Evolutionary conservation across 2,888 invertebrate species (phyloP).

Genomic region (Saturnia pavonia): DNA sequence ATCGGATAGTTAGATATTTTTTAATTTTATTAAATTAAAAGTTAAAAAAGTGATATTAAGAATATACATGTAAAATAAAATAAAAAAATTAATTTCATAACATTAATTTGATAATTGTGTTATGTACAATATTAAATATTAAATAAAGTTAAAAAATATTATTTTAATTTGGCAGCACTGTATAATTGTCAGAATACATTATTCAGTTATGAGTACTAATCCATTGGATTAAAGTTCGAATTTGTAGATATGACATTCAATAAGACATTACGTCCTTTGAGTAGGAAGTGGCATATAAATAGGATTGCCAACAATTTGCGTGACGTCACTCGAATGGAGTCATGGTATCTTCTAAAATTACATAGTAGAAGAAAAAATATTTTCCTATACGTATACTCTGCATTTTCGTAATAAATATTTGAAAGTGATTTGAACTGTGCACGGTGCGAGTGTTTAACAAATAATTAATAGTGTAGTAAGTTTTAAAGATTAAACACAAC

Average conservation of each 20-base stretch:
- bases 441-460: slow-evolving; percentile 55
- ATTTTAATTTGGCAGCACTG: slow-evolving; percentile 53
- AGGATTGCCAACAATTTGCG: slow-evolving; percentile 79
- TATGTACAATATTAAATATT: slow-evolving; percentile 18
- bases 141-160: slow-evolving; percentile 19
- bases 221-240: slow-evolving; percentile 47
- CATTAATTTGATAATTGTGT: background rate
- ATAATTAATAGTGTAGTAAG: slow-evolving; percentile 19
- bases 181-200: slow-evolving; percentile 36
- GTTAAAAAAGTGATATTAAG: too few relatives aligned
- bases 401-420: slow-evolving; percentile 53
- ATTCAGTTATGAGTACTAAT: slow-evolving; percentile 49
- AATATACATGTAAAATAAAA: background rate
- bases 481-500: slow-evolving; percentile 46
- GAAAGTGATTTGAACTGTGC: slow-evolving; percentile 60
- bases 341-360: slow-evolving; percentile 79
- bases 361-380: slow-evolving; percentile 66
- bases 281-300: slow-evolving; percentile 77
- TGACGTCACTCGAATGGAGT: slow-evolving; percentile 77
- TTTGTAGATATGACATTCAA: slow-evolving; percentile 45
- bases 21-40: background rate
- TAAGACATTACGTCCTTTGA: slow-evolving; percentile 63
- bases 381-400: slow-evolving; percentile 57
- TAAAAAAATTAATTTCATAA: background rate
- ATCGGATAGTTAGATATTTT: slow-evolving; percentile 32